Evolutionary conservation across 1,140 invertebrate species (phyloP).

Genomic region (Zaprionus ghesquierei): DNA sequence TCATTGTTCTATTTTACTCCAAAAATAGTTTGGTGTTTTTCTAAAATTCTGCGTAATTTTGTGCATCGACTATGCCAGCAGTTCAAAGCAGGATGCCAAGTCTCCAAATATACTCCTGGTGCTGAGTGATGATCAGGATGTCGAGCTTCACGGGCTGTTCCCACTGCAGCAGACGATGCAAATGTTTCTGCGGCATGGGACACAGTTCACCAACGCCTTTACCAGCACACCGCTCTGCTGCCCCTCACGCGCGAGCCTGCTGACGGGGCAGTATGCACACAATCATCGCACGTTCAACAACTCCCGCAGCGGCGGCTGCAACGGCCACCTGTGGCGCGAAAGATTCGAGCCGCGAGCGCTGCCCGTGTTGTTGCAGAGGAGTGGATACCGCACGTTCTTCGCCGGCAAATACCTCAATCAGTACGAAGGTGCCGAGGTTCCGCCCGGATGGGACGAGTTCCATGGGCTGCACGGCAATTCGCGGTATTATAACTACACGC

Average conservation of each 20-base stretch:
- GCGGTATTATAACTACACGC: conserved; percentile 92
- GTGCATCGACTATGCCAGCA: background rate
- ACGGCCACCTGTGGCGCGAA: conserved; percentile 87
- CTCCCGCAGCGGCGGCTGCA: conserved; percentile 90
- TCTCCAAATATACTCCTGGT: conserved; percentile 91
- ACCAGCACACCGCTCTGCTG: conserved; percentile 93
- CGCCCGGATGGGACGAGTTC: conserved; percentile 92
- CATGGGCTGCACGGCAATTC: conserved; percentile 92
- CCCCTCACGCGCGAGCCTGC: conserved; percentile 92
- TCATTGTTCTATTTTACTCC: background rate
- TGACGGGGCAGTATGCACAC: conserved; percentile 93
- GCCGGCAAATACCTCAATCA: conserved; percentile 94
- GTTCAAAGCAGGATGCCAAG: background rate
- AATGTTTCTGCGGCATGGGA: conserved; percentile 86
- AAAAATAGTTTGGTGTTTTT: background rate
- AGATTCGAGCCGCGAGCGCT: conserved; percentile 87
- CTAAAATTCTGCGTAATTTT: background rate
- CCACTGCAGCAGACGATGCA: conserved; percentile 87
- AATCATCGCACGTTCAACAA: conserved; percentile 92
- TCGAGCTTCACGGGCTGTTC: conserved; percentile 88
- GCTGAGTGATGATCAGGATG: conserved; percentile 94
- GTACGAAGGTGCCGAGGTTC: conserved; percentile 88
- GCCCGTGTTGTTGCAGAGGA: conserved; percentile 85
- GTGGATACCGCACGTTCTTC: conserved; percentile 91
- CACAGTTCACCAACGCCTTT: conserved; percentile 90